Percentiles rank a stretch among this genome's conserved stretches.
These are phyloP conservation scores for Hyposoter didymator DNA, from an alignment of 2,888 invertebrate genomes.

Conservation along the genomic window DNA sequence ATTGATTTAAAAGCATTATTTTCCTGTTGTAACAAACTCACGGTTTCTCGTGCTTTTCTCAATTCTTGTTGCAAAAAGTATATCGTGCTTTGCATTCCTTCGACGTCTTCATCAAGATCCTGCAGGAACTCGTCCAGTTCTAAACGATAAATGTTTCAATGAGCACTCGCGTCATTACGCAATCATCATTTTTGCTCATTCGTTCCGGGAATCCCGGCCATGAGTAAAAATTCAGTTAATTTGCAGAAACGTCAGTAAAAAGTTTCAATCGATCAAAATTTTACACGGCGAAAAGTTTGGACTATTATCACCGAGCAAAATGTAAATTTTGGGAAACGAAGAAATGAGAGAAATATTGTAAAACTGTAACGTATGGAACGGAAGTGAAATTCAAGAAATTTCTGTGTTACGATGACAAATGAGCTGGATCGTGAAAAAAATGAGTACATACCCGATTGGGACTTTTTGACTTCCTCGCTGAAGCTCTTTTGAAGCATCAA, in stretches of 20 bases:
- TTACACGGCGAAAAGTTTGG: neutral
- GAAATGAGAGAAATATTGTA: no score
- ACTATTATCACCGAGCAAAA: no score
- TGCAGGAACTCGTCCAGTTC: constrained; percentile 98
- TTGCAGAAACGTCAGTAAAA: neutral
- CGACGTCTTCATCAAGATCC: constrained; percentile 98
- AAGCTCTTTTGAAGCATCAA: constrained; percentile 97
- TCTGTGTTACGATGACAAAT: neutral
- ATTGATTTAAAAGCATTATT: constrained; percentile 78
- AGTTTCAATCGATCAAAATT: neutral
- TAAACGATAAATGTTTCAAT: constrained; percentile 82
- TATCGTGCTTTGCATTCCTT: constrained; percentile 99
- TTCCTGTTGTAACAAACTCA: constrained; percentile 88
- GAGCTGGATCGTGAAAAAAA: neutral
- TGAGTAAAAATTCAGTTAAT: neutral
- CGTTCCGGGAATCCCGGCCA: neutral
- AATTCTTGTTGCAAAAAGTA: constrained; percentile 97
- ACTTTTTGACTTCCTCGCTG: constrained; percentile 98
- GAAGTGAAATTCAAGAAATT: no score
- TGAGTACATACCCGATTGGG: constrained; percentile 91
- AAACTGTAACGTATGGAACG: no score
- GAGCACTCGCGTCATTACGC: neutral
- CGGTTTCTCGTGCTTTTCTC: constrained; percentile 91
- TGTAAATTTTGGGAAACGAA: no score
- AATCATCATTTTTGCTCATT: neutral